Evolutionary conservation across 2,797 vertebrate genomes (phyloP).

Genomic region (Parambassis ranga): DNA sequence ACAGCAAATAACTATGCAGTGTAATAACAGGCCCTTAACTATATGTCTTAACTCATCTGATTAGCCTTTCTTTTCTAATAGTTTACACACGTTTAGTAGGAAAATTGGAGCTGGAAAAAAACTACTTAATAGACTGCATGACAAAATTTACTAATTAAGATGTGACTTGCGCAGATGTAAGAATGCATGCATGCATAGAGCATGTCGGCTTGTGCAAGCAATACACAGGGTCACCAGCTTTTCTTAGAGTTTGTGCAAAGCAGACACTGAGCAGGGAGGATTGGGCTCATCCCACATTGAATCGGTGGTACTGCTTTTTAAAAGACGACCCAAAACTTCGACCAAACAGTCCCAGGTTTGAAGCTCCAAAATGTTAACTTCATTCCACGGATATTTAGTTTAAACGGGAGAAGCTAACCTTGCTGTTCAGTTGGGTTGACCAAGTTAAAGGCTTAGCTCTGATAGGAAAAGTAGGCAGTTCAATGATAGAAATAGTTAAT

Average conservation of each 20-base stretch:
- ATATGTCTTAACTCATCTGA: slow-evolving; percentile 61
- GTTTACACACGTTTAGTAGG: slow-evolving; percentile 39
- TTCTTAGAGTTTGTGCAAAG: slow-evolving; percentile 26
- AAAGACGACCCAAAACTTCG: slow-evolving; percentile 9
- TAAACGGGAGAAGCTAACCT: neutral
- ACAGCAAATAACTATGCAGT: slow-evolving; percentile 72
- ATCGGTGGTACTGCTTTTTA: slow-evolving; percentile 11
- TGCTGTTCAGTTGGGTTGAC: neutral
- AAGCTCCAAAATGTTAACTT: slow-evolving; percentile 29
- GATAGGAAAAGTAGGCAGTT: slow-evolving; percentile 11
- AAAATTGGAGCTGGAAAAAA: slow-evolving; percentile 21
- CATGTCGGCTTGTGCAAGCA: slow-evolving; percentile 53
- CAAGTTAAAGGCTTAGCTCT: slow-evolving; percentile 13
- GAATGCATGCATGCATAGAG: slow-evolving; percentile 50
- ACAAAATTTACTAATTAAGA: slow-evolving; percentile 35
- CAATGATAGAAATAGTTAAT: slow-evolving; percentile 9
- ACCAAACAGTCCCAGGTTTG: slow-evolving; percentile 21
- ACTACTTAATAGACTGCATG: slow-evolving; percentile 48
- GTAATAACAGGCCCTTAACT: slow-evolving; percentile 61
- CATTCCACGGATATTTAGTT: slow-evolving; percentile 26
- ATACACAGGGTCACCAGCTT: slow-evolving; percentile 42
- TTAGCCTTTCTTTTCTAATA: slow-evolving; percentile 65
- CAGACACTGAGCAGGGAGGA: neutral
- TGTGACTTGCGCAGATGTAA: slow-evolving; percentile 37
- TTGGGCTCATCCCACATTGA: neutral